These are phyloP conservation scores for Hemicentrotus pulcherrimus DNA, from an alignment of 35 echinoderm and acorn worm genomes.

Conservation along the genomic window DNA sequence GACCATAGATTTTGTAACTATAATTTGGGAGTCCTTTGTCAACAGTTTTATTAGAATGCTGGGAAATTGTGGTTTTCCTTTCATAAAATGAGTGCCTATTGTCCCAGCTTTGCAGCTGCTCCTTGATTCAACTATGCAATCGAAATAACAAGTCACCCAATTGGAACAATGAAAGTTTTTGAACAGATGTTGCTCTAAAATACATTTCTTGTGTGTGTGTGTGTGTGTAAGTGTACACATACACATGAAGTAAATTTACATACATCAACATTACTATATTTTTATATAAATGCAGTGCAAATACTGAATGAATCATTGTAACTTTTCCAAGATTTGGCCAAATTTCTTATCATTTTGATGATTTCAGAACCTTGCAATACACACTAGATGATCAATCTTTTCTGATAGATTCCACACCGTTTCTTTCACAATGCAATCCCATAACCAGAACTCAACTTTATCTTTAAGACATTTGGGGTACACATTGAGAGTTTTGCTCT, in stretches of 20 bases:
- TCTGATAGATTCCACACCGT: too few relatives aligned
- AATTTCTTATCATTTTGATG: too few relatives aligned
- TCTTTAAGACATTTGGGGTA: too few relatives aligned
- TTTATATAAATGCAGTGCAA: too few relatives aligned
- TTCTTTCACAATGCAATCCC: too few relatives aligned
- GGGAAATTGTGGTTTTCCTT: slow-evolving; percentile 1
- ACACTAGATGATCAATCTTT: too few relatives aligned
- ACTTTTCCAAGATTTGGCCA: too few relatives aligned
- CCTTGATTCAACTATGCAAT: not conserved
- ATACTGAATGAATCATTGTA: too few relatives aligned
- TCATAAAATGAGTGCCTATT: not conserved
- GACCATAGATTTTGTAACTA: not conserved
- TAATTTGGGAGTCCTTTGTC: not conserved
- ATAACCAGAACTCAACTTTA: too few relatives aligned
- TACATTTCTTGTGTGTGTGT: not conserved
- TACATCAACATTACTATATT: not conserved
- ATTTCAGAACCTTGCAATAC: too few relatives aligned
- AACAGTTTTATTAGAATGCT: not conserved
- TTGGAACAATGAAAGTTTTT: not conserved
- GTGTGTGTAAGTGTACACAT: not conserved
- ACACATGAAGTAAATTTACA: not conserved
- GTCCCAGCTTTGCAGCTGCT: not conserved
- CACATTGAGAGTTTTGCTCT: too few relatives aligned
- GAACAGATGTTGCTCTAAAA: not conserved
- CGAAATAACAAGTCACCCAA: not conserved